Evolutionary conservation across 2,113 vertebrate species (phyloP), one percentile per base, ranked within the genome.

Genomic region (Perccottus glenii): DNA sequence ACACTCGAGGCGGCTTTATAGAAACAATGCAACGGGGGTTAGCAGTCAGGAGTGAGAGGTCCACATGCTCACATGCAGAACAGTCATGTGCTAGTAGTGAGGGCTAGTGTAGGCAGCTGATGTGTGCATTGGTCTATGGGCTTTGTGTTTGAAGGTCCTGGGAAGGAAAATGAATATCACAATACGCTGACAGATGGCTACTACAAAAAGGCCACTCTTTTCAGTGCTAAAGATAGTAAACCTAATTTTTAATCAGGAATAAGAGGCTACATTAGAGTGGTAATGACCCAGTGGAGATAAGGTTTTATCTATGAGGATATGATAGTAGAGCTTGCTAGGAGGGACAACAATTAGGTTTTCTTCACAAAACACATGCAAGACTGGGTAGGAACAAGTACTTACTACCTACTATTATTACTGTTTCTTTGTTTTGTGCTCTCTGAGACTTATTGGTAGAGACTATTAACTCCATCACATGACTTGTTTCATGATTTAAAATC

Each of bases 161-260:
- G 52, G 64, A n/a, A 80, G 71, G 78, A 66, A 68, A 82, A 69
- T 15, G 1, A 79, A 75, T 71, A 83, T 84, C 33, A 51, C 59
- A 80, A 65, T 72, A 56, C 53, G 72, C 9, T n/a, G 73, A 79
- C 76, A 83, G 84, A 83, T 75, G 77, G 49, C 38, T 63, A 51
- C 4, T 4, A 40, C 15, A 67, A 58, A 38, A 16, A 57, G 48
- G 27, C 32, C 63, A 69, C 42, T 36, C 32, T 6, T 5, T 55
- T 61, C 36, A 7, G 0, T 5, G 58, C 14, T 10, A 56, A 52
- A 58, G 53, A 63, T 14, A 3, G 11, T 4, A 12, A 33, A 15
- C 8, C 67, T 43, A 6, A 11, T 58, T 69, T 70, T 65, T 65
- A 69, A 72, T 57, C 48, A 40, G 38, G 2, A 40, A 40, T 40